Conservation (phyloP, 2,113 vertebrate species). For the Hemicordylus capensis region DNA sequence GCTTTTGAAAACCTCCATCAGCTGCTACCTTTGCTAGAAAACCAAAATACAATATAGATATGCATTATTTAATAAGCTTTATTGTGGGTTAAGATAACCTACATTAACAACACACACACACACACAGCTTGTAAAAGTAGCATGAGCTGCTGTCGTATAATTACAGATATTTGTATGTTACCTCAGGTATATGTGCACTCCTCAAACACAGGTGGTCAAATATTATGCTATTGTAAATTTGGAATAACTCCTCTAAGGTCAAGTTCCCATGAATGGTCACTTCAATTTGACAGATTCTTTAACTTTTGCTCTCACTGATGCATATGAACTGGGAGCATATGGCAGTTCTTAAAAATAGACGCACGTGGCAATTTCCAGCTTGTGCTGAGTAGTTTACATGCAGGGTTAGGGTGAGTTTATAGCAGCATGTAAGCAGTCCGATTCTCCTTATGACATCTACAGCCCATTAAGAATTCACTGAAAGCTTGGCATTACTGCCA, state of each 20-base stretch:
- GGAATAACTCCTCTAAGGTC: background rate
- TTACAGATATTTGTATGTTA: background rate
- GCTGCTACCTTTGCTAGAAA: conserved; percentile 55
- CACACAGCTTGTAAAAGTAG: background rate
- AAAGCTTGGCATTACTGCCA: background rate
- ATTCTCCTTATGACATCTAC: background rate
- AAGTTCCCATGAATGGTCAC: background rate
- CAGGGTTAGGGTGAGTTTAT: background rate
- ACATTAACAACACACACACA: background rate
- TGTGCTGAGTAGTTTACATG: background rate
- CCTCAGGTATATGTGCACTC: no score
- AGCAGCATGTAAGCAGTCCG: background rate
- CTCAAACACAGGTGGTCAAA: no score
- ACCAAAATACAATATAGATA: conserved; percentile 16
- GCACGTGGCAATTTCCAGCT: background rate
- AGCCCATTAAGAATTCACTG: background rate
- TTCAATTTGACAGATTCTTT: background rate
- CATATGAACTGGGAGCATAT: background rate
- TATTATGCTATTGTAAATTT: no score
- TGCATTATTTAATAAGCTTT: conserved; percentile 6
- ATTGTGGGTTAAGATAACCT: fast-evolving
- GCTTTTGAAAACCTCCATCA: conserved; percentile 51
- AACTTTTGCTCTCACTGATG: background rate
- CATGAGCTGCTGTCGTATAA: background rate
- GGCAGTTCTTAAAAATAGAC: background rate